Base-by-base conservation (phyloP, 2,797 vertebrate genomes). In the Acestrorhynchus altus region DNA sequence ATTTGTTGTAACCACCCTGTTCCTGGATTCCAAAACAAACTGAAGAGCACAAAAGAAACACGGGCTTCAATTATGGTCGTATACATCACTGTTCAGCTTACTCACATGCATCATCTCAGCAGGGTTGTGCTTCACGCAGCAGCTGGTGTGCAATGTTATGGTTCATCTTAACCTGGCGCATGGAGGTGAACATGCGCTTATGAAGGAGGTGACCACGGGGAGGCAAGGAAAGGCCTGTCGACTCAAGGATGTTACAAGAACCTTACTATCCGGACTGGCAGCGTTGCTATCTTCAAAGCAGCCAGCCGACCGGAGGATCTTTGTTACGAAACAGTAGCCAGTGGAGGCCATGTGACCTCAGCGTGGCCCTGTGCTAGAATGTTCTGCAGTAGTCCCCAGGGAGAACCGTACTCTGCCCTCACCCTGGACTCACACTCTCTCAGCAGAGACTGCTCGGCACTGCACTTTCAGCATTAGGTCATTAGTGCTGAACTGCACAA, bases 281-380 rank as follows among this genome's bases (percentile, higher is more conserved):
- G 24, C 16, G 46, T n/a, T 63, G 68, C 46, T 54, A 18, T 63
- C 72, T 76, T 78, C 76, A 52, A 61, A 79, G 60, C 28, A 18
- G 57, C 16, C 57, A 40, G 65, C 51, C 52, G 31, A 65, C 28
- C 39, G 57, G 46, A 56, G 59, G 64, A 68, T 57, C 59, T 60
- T 51, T 35, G 26, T 72, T 71, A 73, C 15, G 31, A 72, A 70
- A 72, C 70, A 35, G 22, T 18, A 64, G 59, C 39, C 72, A 72
- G 16, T 39, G 24, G 13, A 9, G 39, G 47, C 15, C 28, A 46
- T 28, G 64, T 66, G 77, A 78, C 71, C 74, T 49, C 12, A 24
- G 67, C 16, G 51, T 49, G 57, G 51, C 59, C 52, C 5, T 46
- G 35, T 15, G 60, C 69, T 61, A 60, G 46, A 22, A 47, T 44